phyloP scores from a whole-genome alignment of 2,113 vertebrate species.

The Tylochromis polylepis region DNA sequence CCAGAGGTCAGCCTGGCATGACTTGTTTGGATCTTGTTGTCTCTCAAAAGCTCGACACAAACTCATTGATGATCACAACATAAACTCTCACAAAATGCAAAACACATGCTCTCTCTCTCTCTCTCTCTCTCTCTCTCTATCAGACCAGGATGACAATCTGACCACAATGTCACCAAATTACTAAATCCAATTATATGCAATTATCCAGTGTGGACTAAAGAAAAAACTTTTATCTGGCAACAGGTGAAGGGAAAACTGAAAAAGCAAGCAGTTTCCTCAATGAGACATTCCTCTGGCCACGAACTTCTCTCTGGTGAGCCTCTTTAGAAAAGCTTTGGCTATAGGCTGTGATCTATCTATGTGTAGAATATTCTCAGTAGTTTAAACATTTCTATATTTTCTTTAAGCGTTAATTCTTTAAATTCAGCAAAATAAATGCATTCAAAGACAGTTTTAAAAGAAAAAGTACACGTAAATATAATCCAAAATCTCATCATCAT shows the following conservation, averaged over 20 bases:
- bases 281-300: background rate
- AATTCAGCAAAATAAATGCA: background rate
- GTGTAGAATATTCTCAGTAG: background rate
- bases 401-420: accelerated
- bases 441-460: background rate
- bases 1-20: background rate
- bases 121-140: background rate
- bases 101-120: background rate
- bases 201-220: conserved; percentile 38
- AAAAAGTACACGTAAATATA: background rate
- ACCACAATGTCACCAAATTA: conserved; percentile 56
- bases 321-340: background rate
- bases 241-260: background rate
- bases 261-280: background rate
- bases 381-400: background rate
- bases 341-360: background rate
- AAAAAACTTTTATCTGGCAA: conserved; percentile 23
- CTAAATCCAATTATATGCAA: conserved; percentile 63
- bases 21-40: background rate
- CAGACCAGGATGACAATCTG: conserved; percentile 9
- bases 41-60: background rate
- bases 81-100: background rate
- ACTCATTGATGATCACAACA: background rate
- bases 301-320: background rate
- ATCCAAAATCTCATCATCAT: background rate